These are phyloP conservation scores for Oegoconia quadripuncta DNA, from an alignment of 2,888 invertebrate genomes.

Conservation along the genomic window DNA sequence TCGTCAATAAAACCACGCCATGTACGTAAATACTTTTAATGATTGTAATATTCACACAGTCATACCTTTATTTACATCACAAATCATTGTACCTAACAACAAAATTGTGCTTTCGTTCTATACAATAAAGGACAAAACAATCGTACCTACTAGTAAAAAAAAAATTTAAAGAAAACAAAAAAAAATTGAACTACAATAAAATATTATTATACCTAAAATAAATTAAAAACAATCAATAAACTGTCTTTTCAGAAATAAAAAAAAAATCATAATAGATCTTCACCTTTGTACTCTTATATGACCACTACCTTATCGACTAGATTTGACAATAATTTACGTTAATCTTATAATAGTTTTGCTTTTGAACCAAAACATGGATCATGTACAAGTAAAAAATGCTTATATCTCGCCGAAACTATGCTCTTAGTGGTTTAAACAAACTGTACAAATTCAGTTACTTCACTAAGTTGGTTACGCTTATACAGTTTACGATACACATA, in stretches of 20 bases:
- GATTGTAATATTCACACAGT: constrained; percentile 73
- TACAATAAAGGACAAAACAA: constrained; percentile 33
- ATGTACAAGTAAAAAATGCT: constrained; percentile 9
- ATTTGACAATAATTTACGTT: constrained; percentile 25
- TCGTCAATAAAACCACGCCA: neutral
- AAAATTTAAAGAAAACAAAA: constrained; percentile 22
- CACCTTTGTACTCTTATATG: constrained; percentile 53
- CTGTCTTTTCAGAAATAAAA: constrained; percentile 42
- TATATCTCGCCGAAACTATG: constrained; percentile 5
- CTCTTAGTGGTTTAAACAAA: constrained; percentile 5
- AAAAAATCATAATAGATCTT: constrained; percentile 24
- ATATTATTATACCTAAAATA: no score
- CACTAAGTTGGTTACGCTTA: constrained; percentile 25
- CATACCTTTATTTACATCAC: constrained; percentile 73
- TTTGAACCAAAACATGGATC: no score
- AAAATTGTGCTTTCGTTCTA: constrained; percentile 67
- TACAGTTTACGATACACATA: no score
- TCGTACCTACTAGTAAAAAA: constrained; percentile 38
- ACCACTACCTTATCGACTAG: constrained; percentile 44
- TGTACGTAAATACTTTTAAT: constrained; percentile 74
- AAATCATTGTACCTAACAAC: constrained; percentile 66
- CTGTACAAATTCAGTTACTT: constrained; percentile 14
- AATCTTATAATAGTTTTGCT: no score
- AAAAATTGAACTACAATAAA: constrained; percentile 46
- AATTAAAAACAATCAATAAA: constrained; percentile 41